Conservation (phyloP, 1,140 invertebrate species). For the Caenorhabditis remanei region DNA sequence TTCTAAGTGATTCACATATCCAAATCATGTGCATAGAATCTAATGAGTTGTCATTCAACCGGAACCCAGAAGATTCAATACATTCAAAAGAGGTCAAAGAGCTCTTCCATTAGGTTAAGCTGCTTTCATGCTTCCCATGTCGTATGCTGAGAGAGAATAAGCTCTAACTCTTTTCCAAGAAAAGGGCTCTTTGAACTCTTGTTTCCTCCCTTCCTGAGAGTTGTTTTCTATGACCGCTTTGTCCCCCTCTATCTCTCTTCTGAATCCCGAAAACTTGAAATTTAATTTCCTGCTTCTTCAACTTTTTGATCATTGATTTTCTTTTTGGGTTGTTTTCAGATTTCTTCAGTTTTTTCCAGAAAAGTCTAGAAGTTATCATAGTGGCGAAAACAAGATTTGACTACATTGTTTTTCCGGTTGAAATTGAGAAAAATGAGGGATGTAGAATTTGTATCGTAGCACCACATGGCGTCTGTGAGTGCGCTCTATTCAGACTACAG, state of each 20-base stretch:
- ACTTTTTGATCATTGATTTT: not conserved
- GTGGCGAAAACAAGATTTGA: not conserved
- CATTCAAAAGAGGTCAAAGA: constrained; percentile 21
- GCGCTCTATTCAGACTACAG: no score
- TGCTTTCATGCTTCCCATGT: not conserved
- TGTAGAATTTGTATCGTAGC: no score
- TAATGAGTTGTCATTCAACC: not conserved
- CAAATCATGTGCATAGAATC: not conserved
- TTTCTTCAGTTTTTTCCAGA: not conserved
- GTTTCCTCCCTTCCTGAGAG: constrained; percentile 3
- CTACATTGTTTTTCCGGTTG: no score
- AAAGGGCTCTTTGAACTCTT: not conserved
- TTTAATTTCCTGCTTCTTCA: not conserved
- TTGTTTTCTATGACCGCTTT: not conserved
- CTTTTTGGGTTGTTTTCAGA: not conserved
- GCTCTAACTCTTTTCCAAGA: constrained; percentile 13
- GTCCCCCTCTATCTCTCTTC: not conserved
- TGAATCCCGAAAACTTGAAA: not conserved
- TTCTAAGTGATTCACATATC: not conserved
- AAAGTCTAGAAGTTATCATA: not conserved
- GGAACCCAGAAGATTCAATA: not conserved
- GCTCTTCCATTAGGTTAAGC: constrained; percentile 52
- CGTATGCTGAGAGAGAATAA: not conserved
- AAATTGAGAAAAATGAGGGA: no score
- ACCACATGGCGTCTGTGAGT: no score